Conservation (phyloP, 1,140 invertebrate species). For the Drosophila erecta region DNA sequence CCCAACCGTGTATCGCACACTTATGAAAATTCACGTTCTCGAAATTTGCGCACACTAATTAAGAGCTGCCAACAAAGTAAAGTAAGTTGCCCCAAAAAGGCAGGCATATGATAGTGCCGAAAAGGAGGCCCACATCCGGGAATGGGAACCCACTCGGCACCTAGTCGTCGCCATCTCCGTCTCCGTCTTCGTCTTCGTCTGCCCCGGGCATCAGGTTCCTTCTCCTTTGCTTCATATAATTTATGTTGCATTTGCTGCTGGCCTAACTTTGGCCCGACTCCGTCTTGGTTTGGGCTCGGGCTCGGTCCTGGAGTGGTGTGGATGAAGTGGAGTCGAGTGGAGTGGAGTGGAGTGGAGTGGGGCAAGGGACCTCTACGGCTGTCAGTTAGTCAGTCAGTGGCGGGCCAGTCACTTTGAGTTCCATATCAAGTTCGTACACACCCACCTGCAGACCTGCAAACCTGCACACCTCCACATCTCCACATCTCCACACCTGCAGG, state of each 20-base stretch:
- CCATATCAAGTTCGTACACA: conserved; percentile 67
- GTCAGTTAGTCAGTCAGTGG: conserved; percentile 60
- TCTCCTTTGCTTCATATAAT: conserved; percentile 75
- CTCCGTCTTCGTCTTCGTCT: neutral
- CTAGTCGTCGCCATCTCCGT: too few species aligned
- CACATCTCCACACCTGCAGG: neutral
- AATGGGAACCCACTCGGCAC: too few species aligned
- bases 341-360: neutral
- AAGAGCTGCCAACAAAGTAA: conserved; percentile 78
- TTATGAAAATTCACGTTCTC: conserved; percentile 79
- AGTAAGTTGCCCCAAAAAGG: conserved; percentile 62
- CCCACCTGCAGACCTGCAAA: neutral
- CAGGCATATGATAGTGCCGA: conserved; percentile 17
- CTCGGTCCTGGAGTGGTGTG: too few species aligned
- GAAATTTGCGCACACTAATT: conserved; percentile 81
- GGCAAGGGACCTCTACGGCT: too few species aligned
- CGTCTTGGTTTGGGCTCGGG: conserved; percentile 21
- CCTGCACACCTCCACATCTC: neutral
- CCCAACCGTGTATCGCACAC: conserved; percentile 43
- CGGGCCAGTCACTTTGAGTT: conserved; percentile 76
- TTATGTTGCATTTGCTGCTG: conserved; percentile 81
- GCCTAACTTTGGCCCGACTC: conserved; percentile 69
- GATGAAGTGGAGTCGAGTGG: neutral
- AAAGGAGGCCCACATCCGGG: neutral
- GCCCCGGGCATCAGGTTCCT: conserved; percentile 61